Base-by-base conservation (phyloP, 2,113 vertebrate species). In the Leiothrix lutea region DNA sequence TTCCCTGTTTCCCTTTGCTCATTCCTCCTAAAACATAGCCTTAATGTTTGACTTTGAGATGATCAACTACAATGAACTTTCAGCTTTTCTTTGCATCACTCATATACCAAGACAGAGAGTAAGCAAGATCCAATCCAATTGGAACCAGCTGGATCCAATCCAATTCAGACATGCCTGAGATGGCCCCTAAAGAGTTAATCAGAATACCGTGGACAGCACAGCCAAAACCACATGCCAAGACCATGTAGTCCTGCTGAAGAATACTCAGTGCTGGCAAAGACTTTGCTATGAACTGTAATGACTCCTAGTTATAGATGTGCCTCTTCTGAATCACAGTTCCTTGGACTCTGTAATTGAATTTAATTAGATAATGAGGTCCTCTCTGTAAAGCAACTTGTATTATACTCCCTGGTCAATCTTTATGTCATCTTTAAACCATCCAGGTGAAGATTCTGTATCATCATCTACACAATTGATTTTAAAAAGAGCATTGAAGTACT, bases 401-500 rank as follows among this genome's bases (percentile, higher is more conserved):
- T 85, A 88, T 40, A 36, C 19, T 80, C 88, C 53, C 74, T 64
- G 26, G 48, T 87, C 22, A 5, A 95, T 86, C 82, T 74, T 81
- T 85, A 69, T 77, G 61, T 64, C 74, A 93, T 88, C 70, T 95
- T 95, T 65, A 95, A 94, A 65, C 72, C 64, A 77, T 38, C 51
- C 83, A 92, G 72, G 50, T 2, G 0, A 94, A 88, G 72, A 90
- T 77, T 91, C 64, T 86, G 47, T n/a, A 80, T 88, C 74, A 93
- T 94, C 72, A 80, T 65, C 89, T 45, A 53, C 83, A 70, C 67
- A 83, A 91, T 0, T 83, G 83, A 91, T 92, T 90, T 94, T 83
- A 3, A 85, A 92, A 75, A 82, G 72, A 89, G n/a, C 2, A 1
- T 16, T 83, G 57, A 88, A 92, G 48, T 47, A 28, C 19, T 84